Base-by-base conservation (phyloP, 2,113 vertebrate species). In the Pipa parva region DNA sequence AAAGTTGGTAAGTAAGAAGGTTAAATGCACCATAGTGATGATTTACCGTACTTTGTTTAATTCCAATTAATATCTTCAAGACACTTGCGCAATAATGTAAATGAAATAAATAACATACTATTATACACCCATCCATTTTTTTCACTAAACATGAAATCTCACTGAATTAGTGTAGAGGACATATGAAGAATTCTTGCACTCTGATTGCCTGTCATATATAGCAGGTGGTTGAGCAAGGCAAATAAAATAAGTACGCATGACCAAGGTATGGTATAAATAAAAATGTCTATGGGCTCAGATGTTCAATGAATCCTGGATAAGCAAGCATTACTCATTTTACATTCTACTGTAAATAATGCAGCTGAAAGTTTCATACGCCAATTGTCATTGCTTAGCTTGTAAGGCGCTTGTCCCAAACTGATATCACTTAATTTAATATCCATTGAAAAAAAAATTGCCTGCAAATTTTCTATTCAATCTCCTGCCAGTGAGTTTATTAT, bases 241-340 rank as follows among this genome's bases (percentile, higher is more conserved):
- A 66, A 39, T 18, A 60, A 58, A 64, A 15, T 50, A 59, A 2
- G 7, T 1, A 50, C 59, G 27, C 12, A 18, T 37, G 63, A 46
- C 26, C 66, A 63, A 17, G 60, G 59, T 71, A 27, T 57, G 12
- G 77, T 71, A 69, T 71, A 67, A 76, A 76, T 74, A 73, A 71
- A 74, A 21, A 10, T 78, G 49, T 71, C 42, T 61, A 55, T 18
- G 56, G 18, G 73, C 25, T 31, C 51, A n/a, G 15, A 51, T 27
- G 60, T 48, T 20, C 42, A 48, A 73, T 49, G 31, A 36, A 49
- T 58, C 12, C 20, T 17, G 13, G 36, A 26, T 27, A 33, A 58
- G 20, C 15, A 56, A 67, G 46, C 4, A 37, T 6, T 18, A 39
- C 37, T 49, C 11, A 58, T 33, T 66, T 58, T 48, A 20, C 28